Percentiles rank a stretch among this genome's conserved stretches.
These are phyloP conservation scores for Uropetala carovei DNA, from an alignment of 2,888 invertebrate species.

Conservation along the genomic window DNA sequence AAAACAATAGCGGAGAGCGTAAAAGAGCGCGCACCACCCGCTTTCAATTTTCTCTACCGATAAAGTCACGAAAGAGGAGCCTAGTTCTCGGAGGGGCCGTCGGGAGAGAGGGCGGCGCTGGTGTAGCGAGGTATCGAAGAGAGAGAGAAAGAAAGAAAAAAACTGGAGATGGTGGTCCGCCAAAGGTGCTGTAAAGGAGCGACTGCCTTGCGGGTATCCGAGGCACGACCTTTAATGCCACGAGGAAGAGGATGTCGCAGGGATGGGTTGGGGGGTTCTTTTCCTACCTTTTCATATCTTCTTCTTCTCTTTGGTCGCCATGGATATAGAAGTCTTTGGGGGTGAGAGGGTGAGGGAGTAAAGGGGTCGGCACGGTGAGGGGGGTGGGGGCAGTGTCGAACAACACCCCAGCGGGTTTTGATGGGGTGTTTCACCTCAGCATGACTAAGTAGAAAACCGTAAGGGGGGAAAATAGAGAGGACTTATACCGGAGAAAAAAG, in stretches of 20 bases:
- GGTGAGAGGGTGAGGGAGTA: no score
- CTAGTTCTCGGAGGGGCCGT: background rate
- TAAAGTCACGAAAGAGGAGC: background rate
- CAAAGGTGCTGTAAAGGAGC: background rate
- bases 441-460: background rate
- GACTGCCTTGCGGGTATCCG: background rate
- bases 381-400: background rate
- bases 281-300: background rate
- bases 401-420: background rate
- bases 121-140: background rate
- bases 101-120: background rate
- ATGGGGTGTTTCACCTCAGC: background rate
- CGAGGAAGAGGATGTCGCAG: background rate
- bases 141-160: background rate
- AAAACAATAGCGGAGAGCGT: background rate
- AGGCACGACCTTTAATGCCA: background rate
- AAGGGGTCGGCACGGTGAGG: no score
- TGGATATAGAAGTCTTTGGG: background rate
- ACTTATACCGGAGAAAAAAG: background rate
- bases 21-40: slow-evolving; percentile 22
- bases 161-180: slow-evolving; percentile 10
- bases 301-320: background rate
- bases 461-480: background rate
- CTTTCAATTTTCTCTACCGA: slow-evolving; percentile 49
- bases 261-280: background rate